Percentiles rank a stretch among this genome's conserved stretches.
Evolutionary conservation across 2,113 vertebrate genomes (phyloP).

Genomic region (Pteropus alecto): DNA sequence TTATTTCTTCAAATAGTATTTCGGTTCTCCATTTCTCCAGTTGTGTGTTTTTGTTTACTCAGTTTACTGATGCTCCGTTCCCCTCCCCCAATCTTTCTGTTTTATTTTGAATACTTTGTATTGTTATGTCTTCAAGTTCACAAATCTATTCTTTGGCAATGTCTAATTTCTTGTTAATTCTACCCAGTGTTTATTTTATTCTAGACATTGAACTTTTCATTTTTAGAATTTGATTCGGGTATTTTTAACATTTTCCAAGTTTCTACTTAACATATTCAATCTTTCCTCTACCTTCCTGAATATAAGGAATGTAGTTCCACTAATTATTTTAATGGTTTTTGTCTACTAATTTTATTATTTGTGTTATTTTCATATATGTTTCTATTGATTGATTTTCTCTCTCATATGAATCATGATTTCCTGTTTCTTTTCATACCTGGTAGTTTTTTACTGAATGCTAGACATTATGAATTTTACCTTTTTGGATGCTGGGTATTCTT

Average conservation of each 20-base stretch:
- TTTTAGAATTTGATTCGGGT: neutral
- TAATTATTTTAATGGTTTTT: neutral
- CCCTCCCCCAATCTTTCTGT: neutral
- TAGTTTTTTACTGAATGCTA: neutral
- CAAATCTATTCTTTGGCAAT: neutral
- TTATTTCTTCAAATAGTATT: neutral
- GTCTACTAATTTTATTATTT: neutral
- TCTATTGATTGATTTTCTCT: neutral
- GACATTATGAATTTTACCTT: neutral
- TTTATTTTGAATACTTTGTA: neutral
- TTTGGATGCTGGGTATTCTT: conserved; percentile 6
- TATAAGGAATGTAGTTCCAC: neutral
- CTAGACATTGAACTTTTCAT: neutral
- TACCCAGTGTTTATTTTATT: neutral
- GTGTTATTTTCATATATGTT: neutral
- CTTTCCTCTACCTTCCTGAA: neutral
- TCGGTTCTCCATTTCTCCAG: neutral
- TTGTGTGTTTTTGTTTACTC: neutral
- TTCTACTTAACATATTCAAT: neutral
- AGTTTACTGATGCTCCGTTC: neutral
- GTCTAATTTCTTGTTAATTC: neutral
- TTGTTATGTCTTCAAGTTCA: neutral
- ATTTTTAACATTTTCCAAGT: neutral
- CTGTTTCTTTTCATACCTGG: neutral
- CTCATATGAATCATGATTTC: neutral